Percentiles rank a stretch among this genome's conserved stretches.
phyloP scores from a whole-genome alignment of 2,888 invertebrate genomes.

The Leptopilina myrica region DNA sequence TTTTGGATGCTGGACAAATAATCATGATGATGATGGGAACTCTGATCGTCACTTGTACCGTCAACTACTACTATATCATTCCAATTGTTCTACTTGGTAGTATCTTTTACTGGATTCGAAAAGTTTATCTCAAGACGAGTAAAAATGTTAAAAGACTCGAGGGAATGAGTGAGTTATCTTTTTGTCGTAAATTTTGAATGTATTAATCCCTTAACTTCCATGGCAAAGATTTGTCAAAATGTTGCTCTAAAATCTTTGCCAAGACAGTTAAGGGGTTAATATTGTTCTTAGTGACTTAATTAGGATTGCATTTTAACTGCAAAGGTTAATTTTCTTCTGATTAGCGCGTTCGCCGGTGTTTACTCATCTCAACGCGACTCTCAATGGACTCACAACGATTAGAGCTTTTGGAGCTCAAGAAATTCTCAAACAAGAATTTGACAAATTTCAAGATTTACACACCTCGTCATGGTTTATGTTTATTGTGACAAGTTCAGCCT shows the following conservation, averaged over 20 bases:
- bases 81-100: slow-evolving; percentile 80
- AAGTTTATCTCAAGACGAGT: slow-evolving; percentile 83
- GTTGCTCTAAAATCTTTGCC: no score
- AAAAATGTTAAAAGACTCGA: slow-evolving; percentile 85
- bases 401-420: slow-evolving; percentile 83
- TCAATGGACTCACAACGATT: slow-evolving; percentile 87
- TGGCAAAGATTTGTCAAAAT: background rate
- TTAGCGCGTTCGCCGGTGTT: slow-evolving; percentile 89
- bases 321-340: slow-evolving; percentile 42
- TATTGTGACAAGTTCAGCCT: slow-evolving; percentile 74
- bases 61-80: slow-evolving; percentile 80
- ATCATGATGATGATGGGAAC: slow-evolving; percentile 78
- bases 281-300: no score
- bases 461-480: slow-evolving; percentile 77
- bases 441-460: slow-evolving; percentile 78
- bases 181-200: slow-evolving; percentile 38
- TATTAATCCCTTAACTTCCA: slow-evolving; percentile 41
- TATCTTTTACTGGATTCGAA: slow-evolving; percentile 80
- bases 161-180: slow-evolving; percentile 79
- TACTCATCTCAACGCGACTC: slow-evolving; percentile 85
- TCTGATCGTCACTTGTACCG: slow-evolving; percentile 81
- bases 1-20: slow-evolving; percentile 80
- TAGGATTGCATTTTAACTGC: no score
- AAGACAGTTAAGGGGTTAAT: no score
- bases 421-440: slow-evolving; percentile 81